These are phyloP conservation scores for Oligia latruncula DNA, from an alignment of 2,888 invertebrate genomes.

Conservation along the genomic window DNA sequence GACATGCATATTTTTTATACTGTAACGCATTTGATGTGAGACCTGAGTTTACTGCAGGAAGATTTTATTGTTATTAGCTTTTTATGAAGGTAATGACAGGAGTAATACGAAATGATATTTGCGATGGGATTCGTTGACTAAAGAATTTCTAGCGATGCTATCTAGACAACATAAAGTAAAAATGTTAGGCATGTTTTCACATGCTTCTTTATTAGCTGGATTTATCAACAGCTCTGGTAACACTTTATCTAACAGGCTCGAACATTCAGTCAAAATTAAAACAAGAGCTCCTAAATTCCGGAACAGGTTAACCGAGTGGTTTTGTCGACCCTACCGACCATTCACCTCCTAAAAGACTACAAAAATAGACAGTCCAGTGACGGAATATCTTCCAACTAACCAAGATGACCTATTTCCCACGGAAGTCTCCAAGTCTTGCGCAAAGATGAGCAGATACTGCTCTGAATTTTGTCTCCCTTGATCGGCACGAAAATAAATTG, in stretches of 20 bases:
- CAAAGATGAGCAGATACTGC: constrained; percentile 33
- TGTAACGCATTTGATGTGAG: constrained; percentile 63
- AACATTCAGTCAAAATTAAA: background rate
- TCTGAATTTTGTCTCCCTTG: constrained; percentile 15
- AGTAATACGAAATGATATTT: constrained; percentile 46
- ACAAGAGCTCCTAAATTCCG: background rate
- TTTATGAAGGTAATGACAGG: constrained; percentile 64
- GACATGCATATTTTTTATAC: constrained; percentile 71
- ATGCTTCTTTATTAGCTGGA: background rate
- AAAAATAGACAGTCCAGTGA: constrained; percentile 17
- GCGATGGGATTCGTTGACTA: background rate
- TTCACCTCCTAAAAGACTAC: constrained; percentile 1
- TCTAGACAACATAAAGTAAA: background rate
- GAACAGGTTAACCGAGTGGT: background rate
- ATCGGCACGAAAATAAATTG: constrained; percentile 56
- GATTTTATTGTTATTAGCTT: constrained; percentile 58
- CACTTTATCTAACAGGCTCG: background rate
- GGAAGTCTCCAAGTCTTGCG: constrained; percentile 25
- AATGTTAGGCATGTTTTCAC: too few species aligned
- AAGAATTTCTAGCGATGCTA: constrained; percentile 8
- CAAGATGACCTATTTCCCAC: constrained; percentile 56
- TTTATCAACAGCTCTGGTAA: background rate
- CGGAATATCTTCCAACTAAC: constrained; percentile 18
- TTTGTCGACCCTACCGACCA: background rate
- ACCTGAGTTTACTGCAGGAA: constrained; percentile 61